Base-by-base conservation (phyloP, 92 coral and sea anemone genomes). In the Heteractis magnifica region DNA sequence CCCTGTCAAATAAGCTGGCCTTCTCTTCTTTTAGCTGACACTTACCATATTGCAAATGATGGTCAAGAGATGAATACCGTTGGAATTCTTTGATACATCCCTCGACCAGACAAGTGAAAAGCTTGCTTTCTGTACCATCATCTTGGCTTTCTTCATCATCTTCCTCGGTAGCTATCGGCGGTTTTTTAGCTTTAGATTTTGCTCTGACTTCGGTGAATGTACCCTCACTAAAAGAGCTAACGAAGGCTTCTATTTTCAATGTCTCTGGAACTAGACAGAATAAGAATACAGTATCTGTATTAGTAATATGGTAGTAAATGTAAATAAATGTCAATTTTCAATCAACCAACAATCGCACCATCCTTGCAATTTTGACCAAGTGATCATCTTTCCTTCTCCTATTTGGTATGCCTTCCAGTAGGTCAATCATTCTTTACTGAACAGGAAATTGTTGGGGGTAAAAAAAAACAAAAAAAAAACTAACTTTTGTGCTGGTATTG, bases 1-100 rank as follows among this genome's bases (percentile, higher is more conserved):
- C 91, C 65, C 56, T 74, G 78, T 88, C 91, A 72, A 77, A 88
- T 51, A 49, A 77, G 84, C 15, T 20, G 78, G 49, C 76, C 89
- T 70, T 56, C 71, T 84, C 88, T 59, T 72, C 70, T n/a, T 21
- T 56, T 20, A 87, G 77, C 76, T 79, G 79, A 75, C 91, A 88
- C 70, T 79, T 71, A 18, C 91, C 91, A n/a, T 75, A 79, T 62
- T 70, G 81, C 21, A 84, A 64, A 59, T 88, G 91, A 58, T 87
- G 82, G 79, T 90, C 93, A 16, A 72, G 76, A 12, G 76, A 18
- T 13, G 50, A 10, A 34, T 26, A 72, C 12, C 76, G 41, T 15
- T 72, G 49, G 18, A 4, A 72, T 5, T 6, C 76, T 26, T 51
- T 48, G 12, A 74, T 16, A 11, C 78, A 74, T 15, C 78, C 78